Evolutionary conservation across 92 coral and sea anemone genomes (phyloP), one percentile per base, ranked within the genome.

Genomic region (Phenganax stokvisi): DNA sequence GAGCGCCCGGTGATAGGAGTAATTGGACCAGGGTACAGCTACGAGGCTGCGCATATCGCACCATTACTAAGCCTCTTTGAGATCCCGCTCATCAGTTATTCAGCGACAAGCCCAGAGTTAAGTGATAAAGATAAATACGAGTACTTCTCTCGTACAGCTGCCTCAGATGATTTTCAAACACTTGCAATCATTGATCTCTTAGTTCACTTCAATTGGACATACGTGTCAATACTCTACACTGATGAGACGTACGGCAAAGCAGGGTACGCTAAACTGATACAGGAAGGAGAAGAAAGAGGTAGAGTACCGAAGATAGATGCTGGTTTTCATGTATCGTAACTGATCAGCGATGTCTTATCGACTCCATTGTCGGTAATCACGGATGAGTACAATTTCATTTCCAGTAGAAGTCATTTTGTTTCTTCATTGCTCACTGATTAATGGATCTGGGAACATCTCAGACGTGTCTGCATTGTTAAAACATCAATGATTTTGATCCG

Each of bases 161-260:
- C 77, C 6, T 53, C 77, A 73, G 77, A 73, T 30, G 51, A 1
- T 7, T 73, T 16, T 73, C 77, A 73, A 25, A 29, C 27, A 17
- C 29, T 30, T 0, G 77, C 77, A 11, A 73, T 73, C 51, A 56
- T 73, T 25, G 77, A 53, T 8, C 10, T 73, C 6, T 20, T 73
- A 59, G 60, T 53, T 37, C 61, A 12, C 15, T 73, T 73, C 77
- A 73, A 73, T 16, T 73, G 77, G 77, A 73, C 77, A 51, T 73
- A 73, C 56, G 77, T 73, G 10, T 73, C 77, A 2, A 10, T 73
- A 53, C 12, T 73, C 54, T 73, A 73, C 61, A 52, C 60, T 6
- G 77, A 73, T 12, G 77, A 73, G 51, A 0, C 77, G 9, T 73
- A 73, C 77, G 77, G 77, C 12, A 9, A n/a, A 53, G 61, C 60